phyloP scores from a whole-genome alignment of 2,888 invertebrate genomes.

The Conomelus anceps region DNA sequence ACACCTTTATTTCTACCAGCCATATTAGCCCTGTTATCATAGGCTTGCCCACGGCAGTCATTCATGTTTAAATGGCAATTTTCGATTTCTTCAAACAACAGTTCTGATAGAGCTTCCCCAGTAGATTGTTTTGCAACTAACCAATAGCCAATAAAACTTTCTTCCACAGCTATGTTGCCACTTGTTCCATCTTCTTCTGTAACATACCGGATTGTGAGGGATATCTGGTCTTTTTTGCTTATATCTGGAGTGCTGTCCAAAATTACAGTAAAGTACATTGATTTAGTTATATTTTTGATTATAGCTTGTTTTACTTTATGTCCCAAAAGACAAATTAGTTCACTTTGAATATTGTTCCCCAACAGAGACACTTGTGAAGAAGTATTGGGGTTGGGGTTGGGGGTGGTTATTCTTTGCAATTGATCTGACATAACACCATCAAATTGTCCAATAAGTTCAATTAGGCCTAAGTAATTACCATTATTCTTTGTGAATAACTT shows the following conservation, averaged over 20 bases:
- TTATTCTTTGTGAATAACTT: slow-evolving; percentile 7
- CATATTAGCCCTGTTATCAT: slow-evolving; percentile 31
- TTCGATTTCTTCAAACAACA: slow-evolving; percentile 10
- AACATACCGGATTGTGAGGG: slow-evolving; percentile 22
- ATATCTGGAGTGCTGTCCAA: slow-evolving; percentile 30
- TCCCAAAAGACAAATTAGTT: slow-evolving; percentile 13
- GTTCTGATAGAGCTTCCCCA: background rate
- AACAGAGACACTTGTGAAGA: background rate
- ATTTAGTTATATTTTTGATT: slow-evolving; percentile 14
- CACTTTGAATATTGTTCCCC: slow-evolving; percentile 15
- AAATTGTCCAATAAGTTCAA: slow-evolving; percentile 6
- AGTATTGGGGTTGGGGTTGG: background rate
- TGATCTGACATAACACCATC: slow-evolving; percentile 7
- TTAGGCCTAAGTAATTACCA: slow-evolving; percentile 16
- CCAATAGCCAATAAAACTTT: slow-evolving; percentile 2
- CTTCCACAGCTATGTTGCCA: background rate
- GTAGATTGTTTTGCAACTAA: background rate
- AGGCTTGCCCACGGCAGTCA: slow-evolving; percentile 29
- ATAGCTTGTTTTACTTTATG: slow-evolving; percentile 11
- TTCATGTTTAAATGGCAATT: slow-evolving; percentile 23
- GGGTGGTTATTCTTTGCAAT: background rate
- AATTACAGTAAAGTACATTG: slow-evolving; percentile 29
- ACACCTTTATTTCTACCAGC: slow-evolving; percentile 29
- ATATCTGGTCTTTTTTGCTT: slow-evolving; percentile 29
- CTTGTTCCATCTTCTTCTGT: slow-evolving; percentile 10